Conservation (phyloP, 2,797 vertebrate genomes). For the Pyrocephalus nanus region DNA sequence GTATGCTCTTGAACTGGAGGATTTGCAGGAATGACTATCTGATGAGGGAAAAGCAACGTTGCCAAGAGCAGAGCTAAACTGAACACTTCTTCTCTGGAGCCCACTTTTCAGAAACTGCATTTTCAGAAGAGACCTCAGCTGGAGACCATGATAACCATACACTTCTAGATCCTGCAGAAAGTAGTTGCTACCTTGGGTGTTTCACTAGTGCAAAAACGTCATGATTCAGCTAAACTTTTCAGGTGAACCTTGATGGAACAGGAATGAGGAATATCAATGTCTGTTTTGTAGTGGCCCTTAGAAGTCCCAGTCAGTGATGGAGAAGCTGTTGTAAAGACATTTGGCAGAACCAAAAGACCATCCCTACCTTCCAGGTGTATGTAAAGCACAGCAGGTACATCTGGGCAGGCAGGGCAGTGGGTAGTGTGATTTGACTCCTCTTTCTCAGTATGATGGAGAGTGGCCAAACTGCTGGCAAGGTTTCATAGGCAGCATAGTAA, state of each 20-base stretch:
- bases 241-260: neutral
- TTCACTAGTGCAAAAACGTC: neutral
- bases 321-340: neutral
- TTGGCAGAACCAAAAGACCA: neutral
- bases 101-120: neutral
- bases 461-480: neutral
- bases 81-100: neutral
- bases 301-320: neutral
- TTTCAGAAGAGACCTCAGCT: neutral
- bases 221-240: neutral
- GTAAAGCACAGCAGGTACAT: neutral
- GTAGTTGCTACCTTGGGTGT: neutral
- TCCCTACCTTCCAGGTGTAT: neutral
- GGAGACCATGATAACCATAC: neutral
- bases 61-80: neutral
- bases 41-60: neutral
- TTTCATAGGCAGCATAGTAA: neutral
- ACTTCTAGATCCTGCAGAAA: neutral
- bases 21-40: constrained; percentile 20
- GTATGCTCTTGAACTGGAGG: constrained; percentile 22
- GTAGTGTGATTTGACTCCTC: neutral
- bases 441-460: neutral
- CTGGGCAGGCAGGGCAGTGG: neutral
- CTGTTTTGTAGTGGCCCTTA: neutral
- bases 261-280: neutral